A percentile compares a stretch with the other conserved stretches of the same genome.
phyloP scores from a whole-genome alignment of 2,113 vertebrate genomes.

The Crotalus viridis region DNA sequence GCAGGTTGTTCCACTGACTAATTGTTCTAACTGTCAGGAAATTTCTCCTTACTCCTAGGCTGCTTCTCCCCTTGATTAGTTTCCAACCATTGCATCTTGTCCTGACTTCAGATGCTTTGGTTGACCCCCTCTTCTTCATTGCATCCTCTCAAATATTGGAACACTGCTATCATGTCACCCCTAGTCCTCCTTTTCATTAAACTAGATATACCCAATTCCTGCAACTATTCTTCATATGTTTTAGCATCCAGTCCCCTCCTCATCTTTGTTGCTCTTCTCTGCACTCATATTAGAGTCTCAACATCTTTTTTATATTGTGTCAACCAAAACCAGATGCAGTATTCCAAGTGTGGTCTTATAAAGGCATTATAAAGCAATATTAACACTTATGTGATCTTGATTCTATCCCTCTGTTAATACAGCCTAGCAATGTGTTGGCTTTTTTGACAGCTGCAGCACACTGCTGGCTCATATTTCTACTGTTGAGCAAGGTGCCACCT shows the following conservation, averaged over 20 bases:
- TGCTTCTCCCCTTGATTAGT: neutral
- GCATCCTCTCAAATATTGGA: neutral
- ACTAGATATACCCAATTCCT: neutral
- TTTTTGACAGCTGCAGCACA: no score
- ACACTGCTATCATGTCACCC: neutral
- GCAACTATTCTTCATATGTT: neutral
- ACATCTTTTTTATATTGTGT: neutral
- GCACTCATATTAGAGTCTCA: neutral
- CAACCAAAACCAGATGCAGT: neutral
- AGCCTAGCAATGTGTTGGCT: neutral
- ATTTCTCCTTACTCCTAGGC: neutral
- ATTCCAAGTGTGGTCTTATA: neutral
- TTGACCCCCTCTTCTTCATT: neutral
- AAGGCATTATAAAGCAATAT: neutral
- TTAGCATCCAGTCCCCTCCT: neutral
- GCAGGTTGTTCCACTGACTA: no score
- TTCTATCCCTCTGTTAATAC: neutral
- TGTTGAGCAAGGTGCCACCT: no score
- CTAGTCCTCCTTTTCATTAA: neutral
- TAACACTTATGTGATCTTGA: neutral
- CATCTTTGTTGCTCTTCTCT: neutral
- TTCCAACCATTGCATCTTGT: no score
- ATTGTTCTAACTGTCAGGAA: neutral
- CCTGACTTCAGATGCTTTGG: neutral
- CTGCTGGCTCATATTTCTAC: no score